Conservation (phyloP, 2,888 invertebrate species). For the Boloria euphrosyne region DNA sequence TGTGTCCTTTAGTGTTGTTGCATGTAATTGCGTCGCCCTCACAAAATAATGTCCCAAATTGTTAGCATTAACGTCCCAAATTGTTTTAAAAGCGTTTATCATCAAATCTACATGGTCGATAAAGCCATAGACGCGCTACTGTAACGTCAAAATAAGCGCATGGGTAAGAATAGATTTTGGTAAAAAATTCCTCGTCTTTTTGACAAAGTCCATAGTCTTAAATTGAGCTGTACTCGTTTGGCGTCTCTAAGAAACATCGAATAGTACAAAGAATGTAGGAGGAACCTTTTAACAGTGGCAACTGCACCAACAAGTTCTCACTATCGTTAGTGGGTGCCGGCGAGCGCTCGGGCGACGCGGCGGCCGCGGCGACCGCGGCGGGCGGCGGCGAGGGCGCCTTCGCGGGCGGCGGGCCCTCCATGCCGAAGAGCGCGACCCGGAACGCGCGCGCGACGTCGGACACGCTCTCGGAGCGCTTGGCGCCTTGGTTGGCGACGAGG, state of each 20-base stretch:
- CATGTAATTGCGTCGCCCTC: no score
- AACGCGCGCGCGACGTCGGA: conserved; percentile 78
- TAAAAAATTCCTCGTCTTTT: no score
- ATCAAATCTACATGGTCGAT: conserved; percentile 35
- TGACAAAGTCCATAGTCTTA: no score
- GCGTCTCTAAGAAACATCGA: no score
- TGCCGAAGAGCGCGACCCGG: conserved; percentile 72
- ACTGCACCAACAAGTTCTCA: conserved; percentile 76
- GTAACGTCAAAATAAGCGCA: neutral
- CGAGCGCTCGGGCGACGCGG: conserved; percentile 62
- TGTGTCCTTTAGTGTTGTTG: conserved; percentile 60
- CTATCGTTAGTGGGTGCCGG: conserved; percentile 63
- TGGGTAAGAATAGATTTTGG: neutral
- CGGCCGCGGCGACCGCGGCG: conserved; percentile 59
- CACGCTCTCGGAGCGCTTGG: conserved; percentile 75
- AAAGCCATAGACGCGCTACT: conserved; percentile 34
- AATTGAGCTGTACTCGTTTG: no score
- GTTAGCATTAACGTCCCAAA: conserved; percentile 27
- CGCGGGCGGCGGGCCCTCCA: conserved; percentile 69
- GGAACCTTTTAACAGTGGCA: conserved; percentile 81
- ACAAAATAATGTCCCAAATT: no score
- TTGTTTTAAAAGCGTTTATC: conserved; percentile 25
- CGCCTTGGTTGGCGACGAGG: conserved; percentile 85
- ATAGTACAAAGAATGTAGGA: conserved; percentile 24
- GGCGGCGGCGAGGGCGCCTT: conserved; percentile 73